Percentiles rank a stretch among this genome's conserved stretches.
phyloP scores from a whole-genome alignment of 2,113 vertebrate genomes.

The Neodon shergylaensis region DNA sequence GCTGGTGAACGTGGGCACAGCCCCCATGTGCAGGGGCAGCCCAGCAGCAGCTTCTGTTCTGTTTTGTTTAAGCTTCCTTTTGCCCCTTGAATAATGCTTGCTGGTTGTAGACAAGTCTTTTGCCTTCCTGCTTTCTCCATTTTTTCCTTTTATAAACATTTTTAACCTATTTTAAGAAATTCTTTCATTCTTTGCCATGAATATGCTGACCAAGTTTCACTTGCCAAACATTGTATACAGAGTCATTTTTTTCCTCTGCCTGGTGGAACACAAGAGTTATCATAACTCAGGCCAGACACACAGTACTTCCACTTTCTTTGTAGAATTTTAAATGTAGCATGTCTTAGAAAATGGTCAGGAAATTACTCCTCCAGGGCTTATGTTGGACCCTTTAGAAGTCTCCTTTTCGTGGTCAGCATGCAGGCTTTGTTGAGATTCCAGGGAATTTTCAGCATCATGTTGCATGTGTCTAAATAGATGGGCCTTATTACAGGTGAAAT shows the following conservation, averaged over 20 bases:
- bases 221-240: constrained; percentile 29
- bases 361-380: constrained; percentile 10
- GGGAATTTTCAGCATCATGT: constrained; percentile 3
- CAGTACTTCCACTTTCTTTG: neutral
- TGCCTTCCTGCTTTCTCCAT: constrained; percentile 34
- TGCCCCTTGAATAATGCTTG: constrained; percentile 23
- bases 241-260: constrained; percentile 31
- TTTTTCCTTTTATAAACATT: constrained; percentile 28
- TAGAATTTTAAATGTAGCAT: neutral
- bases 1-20: neutral
- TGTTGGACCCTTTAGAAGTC: neutral
- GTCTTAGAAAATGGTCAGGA: neutral
- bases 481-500: neutral
- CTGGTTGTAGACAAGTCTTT: neutral
- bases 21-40: neutral
- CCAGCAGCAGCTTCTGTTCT: neutral
- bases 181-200: constrained; percentile 45
- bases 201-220: neutral
- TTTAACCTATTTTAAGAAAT: constrained; percentile 19
- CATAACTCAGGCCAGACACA: neutral
- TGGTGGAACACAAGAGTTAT: constrained; percentile 68
- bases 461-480: constrained; percentile 14
- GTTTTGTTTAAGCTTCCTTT: constrained; percentile 11
- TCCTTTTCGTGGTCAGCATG: neutral
- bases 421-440: constrained; percentile 24